These are phyloP conservation scores for Drosophila carrolli DNA, from an alignment of 1,140 invertebrate species.

Conservation along the genomic window DNA sequence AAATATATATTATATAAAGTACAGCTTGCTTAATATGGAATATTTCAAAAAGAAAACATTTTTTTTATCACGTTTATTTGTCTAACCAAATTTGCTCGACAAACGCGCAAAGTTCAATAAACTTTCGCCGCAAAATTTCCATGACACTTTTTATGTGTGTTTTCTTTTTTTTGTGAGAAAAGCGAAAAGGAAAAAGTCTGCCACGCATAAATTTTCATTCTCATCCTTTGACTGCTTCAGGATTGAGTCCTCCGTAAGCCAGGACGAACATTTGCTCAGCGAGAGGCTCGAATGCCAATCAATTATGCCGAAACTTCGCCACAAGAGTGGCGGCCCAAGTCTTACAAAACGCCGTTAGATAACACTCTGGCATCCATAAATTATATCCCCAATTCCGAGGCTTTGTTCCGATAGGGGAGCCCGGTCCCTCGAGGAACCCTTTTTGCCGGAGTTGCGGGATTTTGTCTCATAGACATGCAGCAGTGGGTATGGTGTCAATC, in stretches of 20 bases:
- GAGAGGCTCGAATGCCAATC: conserved; percentile 50
- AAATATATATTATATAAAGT: background rate
- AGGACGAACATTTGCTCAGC: conserved; percentile 49
- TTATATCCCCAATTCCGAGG: conserved; percentile 44
- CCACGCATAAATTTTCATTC: conserved; percentile 48
- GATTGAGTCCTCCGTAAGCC: conserved; percentile 36
- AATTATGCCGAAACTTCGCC: conserved; percentile 45
- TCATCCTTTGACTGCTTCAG: conserved; percentile 8
- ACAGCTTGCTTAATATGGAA: background rate
- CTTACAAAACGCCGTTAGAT: conserved; percentile 64
- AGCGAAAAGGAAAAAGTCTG: conserved; percentile 15
- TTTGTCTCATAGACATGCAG: conserved; percentile 38
- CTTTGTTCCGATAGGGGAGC: conserved; percentile 21
- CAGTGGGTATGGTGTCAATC: conserved; percentile 20
- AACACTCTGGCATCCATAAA: conserved; percentile 73
- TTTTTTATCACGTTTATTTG: conserved; percentile 15
- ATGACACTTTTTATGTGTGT: conserved; percentile 23
- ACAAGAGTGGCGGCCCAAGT: conserved; percentile 25
- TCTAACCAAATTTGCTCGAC: conserved; percentile 19
- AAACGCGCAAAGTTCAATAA: conserved; percentile 60
- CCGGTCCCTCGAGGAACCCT: conserved; percentile 5
- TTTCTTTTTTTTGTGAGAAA: background rate
- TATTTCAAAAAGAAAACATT: background rate
- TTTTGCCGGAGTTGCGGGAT: conserved; percentile 42
- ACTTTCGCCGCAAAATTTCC: conserved; percentile 43